Conservation (phyloP, 2,113 vertebrate species). For the Petrocephalus microphthalmus region DNA sequence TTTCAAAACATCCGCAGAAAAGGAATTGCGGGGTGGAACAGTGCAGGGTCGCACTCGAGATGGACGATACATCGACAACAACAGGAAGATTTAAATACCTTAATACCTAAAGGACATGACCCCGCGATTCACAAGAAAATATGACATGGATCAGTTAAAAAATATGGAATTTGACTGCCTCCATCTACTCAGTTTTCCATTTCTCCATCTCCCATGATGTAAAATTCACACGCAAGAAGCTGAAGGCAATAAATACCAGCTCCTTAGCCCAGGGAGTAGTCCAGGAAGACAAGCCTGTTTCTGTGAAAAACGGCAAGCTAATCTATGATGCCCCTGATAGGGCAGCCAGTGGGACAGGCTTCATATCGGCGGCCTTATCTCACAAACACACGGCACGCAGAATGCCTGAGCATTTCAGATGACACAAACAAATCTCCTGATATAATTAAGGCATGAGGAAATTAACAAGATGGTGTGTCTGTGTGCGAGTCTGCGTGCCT, state of each 20-base stretch:
- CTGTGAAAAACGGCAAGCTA: constrained; percentile 21
- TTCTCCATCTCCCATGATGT: background rate
- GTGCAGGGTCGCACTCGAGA: background rate
- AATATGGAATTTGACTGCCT: background rate
- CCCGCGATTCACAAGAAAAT: background rate
- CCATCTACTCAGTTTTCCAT: background rate
- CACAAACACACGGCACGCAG: constrained; percentile 49
- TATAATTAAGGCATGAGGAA: constrained; percentile 58
- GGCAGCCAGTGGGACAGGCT: constrained; percentile 33
- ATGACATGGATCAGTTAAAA: background rate
- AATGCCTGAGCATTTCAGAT: constrained; percentile 51
- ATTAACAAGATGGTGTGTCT: constrained; percentile 52
- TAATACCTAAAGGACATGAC: too few species aligned
- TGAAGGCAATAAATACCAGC: background rate
- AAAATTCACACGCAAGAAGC: background rate
- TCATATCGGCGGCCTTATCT: constrained; percentile 49
- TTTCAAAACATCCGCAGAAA: constrained; percentile 42
- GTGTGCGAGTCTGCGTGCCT: constrained; percentile 27
- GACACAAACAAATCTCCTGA: constrained; percentile 53
- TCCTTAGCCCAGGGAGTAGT: background rate
- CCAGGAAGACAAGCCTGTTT: background rate
- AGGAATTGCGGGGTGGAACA: background rate
- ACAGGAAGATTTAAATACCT: background rate
- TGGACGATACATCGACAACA: background rate
- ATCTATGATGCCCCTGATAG: constrained; percentile 48